Conservation (phyloP, 2,113 vertebrate species). For the Calidris pugnax region DNA sequence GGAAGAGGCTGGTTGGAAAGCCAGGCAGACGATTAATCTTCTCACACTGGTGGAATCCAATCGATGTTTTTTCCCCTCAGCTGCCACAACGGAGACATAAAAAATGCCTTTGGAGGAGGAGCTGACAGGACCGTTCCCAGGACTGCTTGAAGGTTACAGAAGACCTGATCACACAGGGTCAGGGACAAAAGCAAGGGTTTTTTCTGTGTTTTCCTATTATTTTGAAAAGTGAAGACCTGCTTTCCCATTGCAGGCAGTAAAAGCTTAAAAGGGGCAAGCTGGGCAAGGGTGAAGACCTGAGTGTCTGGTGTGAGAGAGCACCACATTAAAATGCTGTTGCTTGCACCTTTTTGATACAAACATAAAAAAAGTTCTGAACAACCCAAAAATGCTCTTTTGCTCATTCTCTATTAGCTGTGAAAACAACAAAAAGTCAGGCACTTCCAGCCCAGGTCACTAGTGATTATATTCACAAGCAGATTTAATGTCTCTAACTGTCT, state of each 20-base stretch:
- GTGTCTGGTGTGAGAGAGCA: not conserved
- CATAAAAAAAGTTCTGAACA: not conserved
- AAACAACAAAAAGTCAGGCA: too few relatives aligned
- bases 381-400: not conserved
- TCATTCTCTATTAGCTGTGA: not conserved
- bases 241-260: not conserved
- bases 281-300: not conserved
- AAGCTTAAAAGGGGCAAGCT: not conserved
- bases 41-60: not conserved
- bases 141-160: not conserved
- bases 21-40: not conserved
- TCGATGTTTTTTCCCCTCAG: not conserved
- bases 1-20: not conserved
- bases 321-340: not conserved
- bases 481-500: not conserved
- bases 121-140: not conserved
- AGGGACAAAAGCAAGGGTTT: not conserved
- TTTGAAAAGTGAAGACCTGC: not conserved
- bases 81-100: not conserved
- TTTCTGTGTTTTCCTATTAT: not conserved
- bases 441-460: not conserved
- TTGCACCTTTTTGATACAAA: not conserved
- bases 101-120: not conserved
- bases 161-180: not conserved
- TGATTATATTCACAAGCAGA: not conserved